phyloP scores from a whole-genome alignment of 1,140 invertebrate species.

The Kradibia gibbosae region DNA sequence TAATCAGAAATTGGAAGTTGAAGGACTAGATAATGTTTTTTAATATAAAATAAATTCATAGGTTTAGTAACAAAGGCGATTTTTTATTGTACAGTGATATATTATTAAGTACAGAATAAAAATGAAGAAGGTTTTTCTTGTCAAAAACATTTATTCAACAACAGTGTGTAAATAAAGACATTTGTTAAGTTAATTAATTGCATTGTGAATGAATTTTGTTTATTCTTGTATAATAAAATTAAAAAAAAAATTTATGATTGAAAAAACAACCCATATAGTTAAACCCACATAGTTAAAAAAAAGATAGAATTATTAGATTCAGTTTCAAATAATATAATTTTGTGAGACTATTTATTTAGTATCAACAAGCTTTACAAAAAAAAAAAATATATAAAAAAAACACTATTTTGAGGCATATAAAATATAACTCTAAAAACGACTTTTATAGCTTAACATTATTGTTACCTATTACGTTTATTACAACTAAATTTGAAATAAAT shows the following conservation, averaged over 20 bases:
- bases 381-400: conserved; percentile 18
- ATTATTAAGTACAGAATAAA: conserved; percentile 23
- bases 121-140: conserved; percentile 16
- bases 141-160: conserved; percentile 49
- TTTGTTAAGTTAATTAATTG: conserved; percentile 39
- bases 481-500: conserved; percentile 41
- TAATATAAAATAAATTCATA: conserved; percentile 50
- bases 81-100: conserved; percentile 36
- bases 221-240: conserved; percentile 28
- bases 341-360: conserved; percentile 21
- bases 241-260: conserved; percentile 31
- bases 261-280: conserved; percentile 28
- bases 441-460: conserved; percentile 23
- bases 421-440: conserved; percentile 44
- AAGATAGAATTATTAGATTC: not conserved
- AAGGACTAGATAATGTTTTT: conserved; percentile 67
- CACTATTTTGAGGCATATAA: conserved; percentile 21
- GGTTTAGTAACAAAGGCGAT: conserved; percentile 22
- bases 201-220: not conserved
- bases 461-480: conserved; percentile 30
- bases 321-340: conserved; percentile 34
- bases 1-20: conserved; percentile 68
- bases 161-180: conserved; percentile 50
- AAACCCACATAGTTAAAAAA: conserved; percentile 22
- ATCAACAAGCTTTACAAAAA: conserved; percentile 14